A percentile compares a stretch with the other conserved stretches of the same genome.
These are phyloP conservation scores for Drosophila miranda DNA, from an alignment of 1,140 invertebrate genomes.

Conservation along the genomic window DNA sequence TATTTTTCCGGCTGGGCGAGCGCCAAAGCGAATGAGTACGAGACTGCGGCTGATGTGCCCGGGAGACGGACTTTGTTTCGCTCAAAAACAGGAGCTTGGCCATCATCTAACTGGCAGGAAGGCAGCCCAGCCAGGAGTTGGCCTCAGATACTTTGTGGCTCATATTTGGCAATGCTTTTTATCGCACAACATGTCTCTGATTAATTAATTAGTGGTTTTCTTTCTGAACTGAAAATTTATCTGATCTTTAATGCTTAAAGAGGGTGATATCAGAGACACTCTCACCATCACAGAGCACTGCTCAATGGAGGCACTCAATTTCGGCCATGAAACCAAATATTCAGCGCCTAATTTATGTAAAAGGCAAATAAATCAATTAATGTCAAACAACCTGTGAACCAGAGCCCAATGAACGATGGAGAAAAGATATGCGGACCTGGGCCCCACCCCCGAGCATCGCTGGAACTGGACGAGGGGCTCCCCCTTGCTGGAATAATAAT, in stretches of 20 bases:
- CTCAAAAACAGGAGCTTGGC: constrained; percentile 40
- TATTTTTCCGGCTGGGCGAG: constrained; percentile 26
- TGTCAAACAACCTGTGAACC: constrained; percentile 80
- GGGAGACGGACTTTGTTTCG: constrained; percentile 17
- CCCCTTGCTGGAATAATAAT: constrained; percentile 67
- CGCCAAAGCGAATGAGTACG: constrained; percentile 19
- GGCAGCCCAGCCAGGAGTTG: neutral
- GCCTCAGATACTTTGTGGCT: constrained; percentile 7
- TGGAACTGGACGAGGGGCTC: constrained; percentile 1
- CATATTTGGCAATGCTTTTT: neutral
- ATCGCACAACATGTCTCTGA: neutral
- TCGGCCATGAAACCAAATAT: constrained; percentile 50
- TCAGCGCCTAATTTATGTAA: constrained; percentile 73
- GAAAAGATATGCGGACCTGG: constrained; percentile 36
- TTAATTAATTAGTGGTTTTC: neutral
- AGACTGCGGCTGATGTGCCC: constrained; percentile 2
- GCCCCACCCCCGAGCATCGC: constrained; percentile 4
- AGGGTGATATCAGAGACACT: no score
- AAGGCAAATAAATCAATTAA: constrained; percentile 82
- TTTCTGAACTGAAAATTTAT: no score
- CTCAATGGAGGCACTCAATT: constrained; percentile 3
- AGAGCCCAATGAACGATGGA: constrained; percentile 23
- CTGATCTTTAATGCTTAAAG: constrained; percentile 24
- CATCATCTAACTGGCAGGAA: constrained; percentile 14
- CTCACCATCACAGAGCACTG: neutral